Evolutionary conservation across 2,113 vertebrate genomes (phyloP).

Genomic region (Myotis lucifugus): DNA sequence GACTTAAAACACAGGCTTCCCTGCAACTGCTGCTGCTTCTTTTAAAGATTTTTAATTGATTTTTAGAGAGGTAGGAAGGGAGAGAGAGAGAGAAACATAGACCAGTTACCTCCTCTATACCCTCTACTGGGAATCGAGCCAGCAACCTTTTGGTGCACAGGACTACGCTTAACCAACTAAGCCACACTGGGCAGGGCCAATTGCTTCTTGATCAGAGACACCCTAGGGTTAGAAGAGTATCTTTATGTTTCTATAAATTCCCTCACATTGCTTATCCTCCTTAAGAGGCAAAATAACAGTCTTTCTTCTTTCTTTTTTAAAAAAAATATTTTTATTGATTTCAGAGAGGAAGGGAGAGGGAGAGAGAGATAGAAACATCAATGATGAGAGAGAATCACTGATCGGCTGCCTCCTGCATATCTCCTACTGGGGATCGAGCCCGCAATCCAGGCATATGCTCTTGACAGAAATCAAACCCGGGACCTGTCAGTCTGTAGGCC

Average conservation of each 20-base stretch:
- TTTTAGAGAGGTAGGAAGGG: not conserved
- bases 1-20: not conserved
- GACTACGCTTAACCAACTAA: not conserved
- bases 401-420: too few species aligned
- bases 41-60: not conserved
- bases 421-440: too few species aligned
- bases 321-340: too few species aligned
- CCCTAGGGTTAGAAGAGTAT: not conserved
- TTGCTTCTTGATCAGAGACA: not conserved
- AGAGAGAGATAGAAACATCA: too few species aligned
- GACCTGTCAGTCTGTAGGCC: too few species aligned
- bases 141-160: not conserved
- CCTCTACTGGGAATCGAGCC: not conserved
- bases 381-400: too few species aligned
- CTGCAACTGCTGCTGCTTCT: not conserved
- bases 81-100: not conserved
- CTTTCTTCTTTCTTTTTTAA: not conserved
- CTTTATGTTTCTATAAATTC: not conserved
- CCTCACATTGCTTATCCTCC: not conserved
- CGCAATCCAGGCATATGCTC: too few species aligned
- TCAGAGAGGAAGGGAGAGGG: too few species aligned
- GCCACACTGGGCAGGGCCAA: not conserved
- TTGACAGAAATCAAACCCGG: too few species aligned
- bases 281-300: not conserved
- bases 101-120: not conserved